Conservation (phyloP, 2,888 invertebrate species). For the Prosopocoilus inquinatus region DNA sequence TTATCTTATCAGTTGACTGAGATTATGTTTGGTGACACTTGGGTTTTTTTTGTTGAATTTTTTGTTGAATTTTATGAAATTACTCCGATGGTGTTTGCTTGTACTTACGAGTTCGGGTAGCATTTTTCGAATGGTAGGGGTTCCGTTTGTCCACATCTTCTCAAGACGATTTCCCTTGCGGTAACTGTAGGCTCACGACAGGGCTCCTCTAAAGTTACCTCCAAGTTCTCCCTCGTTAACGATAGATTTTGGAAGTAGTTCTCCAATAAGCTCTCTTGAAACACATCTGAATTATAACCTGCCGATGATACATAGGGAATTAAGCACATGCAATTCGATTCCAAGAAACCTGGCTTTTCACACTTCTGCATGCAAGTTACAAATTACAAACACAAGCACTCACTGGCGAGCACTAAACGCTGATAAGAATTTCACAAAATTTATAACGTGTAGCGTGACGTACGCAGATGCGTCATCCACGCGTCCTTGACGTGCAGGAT, state of each 20-base stretch:
- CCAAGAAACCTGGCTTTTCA: conserved; percentile 3
- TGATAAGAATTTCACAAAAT: background rate
- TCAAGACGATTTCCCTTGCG: conserved; percentile 55
- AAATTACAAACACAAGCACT: conserved; percentile 2
- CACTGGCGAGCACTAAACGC: background rate
- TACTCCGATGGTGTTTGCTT: no score
- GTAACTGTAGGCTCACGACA: conserved; percentile 30
- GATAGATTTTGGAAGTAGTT: conserved; percentile 23
- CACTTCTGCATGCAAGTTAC: conserved; percentile 13
- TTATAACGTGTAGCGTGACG: background rate
- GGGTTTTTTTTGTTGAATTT: no score
- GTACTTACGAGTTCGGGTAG: conserved; percentile 63
- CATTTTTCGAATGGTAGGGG: conserved; percentile 63
- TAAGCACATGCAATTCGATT: conserved; percentile 17
- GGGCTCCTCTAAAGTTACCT: background rate
- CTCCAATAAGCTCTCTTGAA: conserved; percentile 18
- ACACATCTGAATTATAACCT: conserved; percentile 22
- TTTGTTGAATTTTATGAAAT: no score
- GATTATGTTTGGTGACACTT: no score
- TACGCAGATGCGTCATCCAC: background rate
- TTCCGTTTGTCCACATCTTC: conserved; percentile 66
- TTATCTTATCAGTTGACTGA: no score
- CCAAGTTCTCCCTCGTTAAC: conserved; percentile 13
- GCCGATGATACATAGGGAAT: conserved; percentile 22
- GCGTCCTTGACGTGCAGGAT: background rate